Base-by-base conservation (phyloP, 2,113 vertebrate species). In the Lathamus discolor region DNA sequence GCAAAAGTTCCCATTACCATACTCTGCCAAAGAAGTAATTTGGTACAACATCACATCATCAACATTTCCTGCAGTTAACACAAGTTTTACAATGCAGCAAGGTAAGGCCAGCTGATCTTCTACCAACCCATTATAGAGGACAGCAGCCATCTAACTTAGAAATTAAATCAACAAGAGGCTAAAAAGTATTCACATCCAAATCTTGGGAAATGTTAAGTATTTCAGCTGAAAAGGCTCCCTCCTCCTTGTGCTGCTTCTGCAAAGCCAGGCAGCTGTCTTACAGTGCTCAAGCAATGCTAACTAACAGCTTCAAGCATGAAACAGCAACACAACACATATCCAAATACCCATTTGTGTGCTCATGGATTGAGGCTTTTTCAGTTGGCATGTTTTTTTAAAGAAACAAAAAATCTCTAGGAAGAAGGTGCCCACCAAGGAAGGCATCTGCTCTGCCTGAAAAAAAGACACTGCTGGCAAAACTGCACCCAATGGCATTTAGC, bases 281-380 rank as follows among this genome's bases (percentile, higher is more conserved):
- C 12, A 90, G 55, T 2, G 6, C 20, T 76, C 41, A 82, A 28
- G 10, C 69, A 57, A 41, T 17, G 51, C 22, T 39, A 59, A 9
- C 3, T 24, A 44, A 77, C 29, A 86, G 63, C 37, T 92, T 74
- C 61, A 46, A 69, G 63, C 29, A 66, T 17, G 59, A 76, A 83
- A 62, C 13, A 59, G 37, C 23, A 77, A 48, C 9, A 17, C 17
- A 35, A 59, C 7, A 48, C 5, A 64, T 2, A 13, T 17, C 31
- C 1, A 82, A 37, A 35, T 9, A 18, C 19, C 44, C 1, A 3
- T 49, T 78, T 86, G 14, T 13, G 4, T 23, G 13, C 7, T 77
- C 55, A 17, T 4, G 19, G 59, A 29, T 4, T 69, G 25, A 4
- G 1, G 1, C n/a, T 67, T 67, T 17, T 3, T 3, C 13, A 3